These are phyloP conservation scores for Crotalus helleri DNA, from an alignment of 2,113 vertebrate genomes.

Conservation along the genomic window DNA sequence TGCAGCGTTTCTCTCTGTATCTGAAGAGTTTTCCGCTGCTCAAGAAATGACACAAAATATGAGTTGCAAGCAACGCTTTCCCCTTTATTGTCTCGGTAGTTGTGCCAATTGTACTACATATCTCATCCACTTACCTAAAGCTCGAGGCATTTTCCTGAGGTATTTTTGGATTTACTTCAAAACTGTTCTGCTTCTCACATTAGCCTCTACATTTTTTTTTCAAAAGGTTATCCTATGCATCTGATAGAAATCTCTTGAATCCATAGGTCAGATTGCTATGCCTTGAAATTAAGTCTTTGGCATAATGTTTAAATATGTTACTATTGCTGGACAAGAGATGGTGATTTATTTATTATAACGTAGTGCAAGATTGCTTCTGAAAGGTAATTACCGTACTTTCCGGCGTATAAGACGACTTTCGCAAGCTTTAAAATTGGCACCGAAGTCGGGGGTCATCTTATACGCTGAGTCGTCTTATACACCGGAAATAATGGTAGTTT, in stretches of 20 bases:
- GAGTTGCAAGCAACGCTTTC: neutral
- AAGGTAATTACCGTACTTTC: too few species aligned
- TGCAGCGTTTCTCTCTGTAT: slow-evolving; percentile 38
- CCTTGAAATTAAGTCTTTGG: neutral
- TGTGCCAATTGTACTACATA: neutral
- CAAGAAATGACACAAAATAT: neutral
- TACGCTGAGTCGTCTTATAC: too few species aligned
- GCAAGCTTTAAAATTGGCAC: too few species aligned
- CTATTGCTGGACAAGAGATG: neutral
- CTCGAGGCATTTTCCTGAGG: neutral
- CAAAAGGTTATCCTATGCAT: neutral
- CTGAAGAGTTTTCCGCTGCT: slow-evolving; percentile 28
- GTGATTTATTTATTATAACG: too few species aligned
- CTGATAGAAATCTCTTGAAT: neutral
- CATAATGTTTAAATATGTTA: neutral
- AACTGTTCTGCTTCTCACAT: neutral
- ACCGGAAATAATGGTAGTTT: too few species aligned
- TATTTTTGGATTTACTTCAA: neutral
- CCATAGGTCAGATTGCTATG: neutral
- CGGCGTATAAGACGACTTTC: too few species aligned
- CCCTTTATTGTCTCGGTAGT: neutral
- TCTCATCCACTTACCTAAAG: neutral
- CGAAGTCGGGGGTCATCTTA: too few species aligned
- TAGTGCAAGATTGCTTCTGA: neutral
- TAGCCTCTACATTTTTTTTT: neutral